Base-by-base conservation (phyloP, 2,797 vertebrate species). In the Acanthurus leucopareius region DNA sequence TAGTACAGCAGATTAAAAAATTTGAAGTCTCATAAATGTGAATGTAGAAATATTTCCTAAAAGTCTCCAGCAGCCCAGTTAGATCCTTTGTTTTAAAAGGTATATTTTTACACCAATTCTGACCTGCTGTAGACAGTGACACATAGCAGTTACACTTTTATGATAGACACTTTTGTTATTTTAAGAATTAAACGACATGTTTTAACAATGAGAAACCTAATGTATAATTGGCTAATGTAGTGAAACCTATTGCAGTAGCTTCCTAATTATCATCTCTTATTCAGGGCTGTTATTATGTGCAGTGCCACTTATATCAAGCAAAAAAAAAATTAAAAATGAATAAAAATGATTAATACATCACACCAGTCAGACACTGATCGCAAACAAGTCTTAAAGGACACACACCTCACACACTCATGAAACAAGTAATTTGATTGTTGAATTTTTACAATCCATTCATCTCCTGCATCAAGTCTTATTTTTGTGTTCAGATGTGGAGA, bases 401-500 rank as follows among this genome's bases (percentile, higher is more conserved):
- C 8, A 47, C 14, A 42, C 28, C 28, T 32, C 20, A 44, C n/a
- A 76, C 3, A 1, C 54, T 32, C 28, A 32, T 32, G 28, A 22
- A 54, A 6, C 3, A 0, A 47, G 19, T 7, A 14, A 57, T 67
- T 17, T 13, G 2, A 76, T 19, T 22, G 10, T 25, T 17, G 3
- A 14, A 35, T 57, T 51, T 54, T 47, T 28, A 13, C 3, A 47
- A 35, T 57, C 44, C 0, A 1, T 42, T 54, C 28, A 7, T 32
- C 4, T 13, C 52, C 2, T 35, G 1, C 17, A 42, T 7, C 0
- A 56, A 22, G 47, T 57, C 47, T 70, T 28, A 0, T 45, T 19
- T 63, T 35, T 3, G 2, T 53, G 11, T 32, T 95, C 78, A 95
- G 71, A 95, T 10, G 1, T 95, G 89, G 11, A 96, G 84, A 2